These are phyloP conservation scores for Miopithecus talapoin DNA, from an alignment of 2,797 vertebrate species.

Conservation along the genomic window DNA sequence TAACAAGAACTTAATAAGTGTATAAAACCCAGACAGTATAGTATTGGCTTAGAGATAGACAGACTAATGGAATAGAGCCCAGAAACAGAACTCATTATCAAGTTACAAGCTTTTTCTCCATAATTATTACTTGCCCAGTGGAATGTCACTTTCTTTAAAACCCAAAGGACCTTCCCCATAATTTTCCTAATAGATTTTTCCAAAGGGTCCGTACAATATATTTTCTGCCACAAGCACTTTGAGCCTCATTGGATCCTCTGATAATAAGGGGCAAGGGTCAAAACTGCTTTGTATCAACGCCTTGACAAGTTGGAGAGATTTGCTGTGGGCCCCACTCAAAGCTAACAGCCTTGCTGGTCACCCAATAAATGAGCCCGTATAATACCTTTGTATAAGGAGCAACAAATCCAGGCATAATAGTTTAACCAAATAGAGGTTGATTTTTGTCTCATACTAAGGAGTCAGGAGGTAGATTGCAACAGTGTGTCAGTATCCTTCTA, in stretches of 20 bases:
- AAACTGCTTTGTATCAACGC: not conserved
- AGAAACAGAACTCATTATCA: not conserved
- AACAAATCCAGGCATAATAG: not conserved
- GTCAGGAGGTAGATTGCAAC: not conserved
- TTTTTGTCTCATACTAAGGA: not conserved
- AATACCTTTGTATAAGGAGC: not conserved
- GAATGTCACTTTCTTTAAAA: not conserved
- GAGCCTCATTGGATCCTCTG: not conserved
- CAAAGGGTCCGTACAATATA: not conserved
- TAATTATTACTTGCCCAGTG: not conserved
- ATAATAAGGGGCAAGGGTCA: not conserved
- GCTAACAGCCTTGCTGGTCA: not conserved
- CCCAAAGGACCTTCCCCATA: not conserved
- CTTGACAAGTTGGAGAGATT: not conserved
- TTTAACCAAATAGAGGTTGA: not conserved
- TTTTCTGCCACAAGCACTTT: not conserved
- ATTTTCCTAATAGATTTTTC: not conserved
- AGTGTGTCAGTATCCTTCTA: not conserved
- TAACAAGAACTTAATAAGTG: not conserved
- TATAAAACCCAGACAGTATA: not conserved
- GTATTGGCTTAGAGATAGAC: not conserved
- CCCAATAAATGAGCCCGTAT: not conserved
- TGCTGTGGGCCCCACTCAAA: not conserved
- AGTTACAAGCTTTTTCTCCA: not conserved
- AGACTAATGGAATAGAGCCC: not conserved